Conservation (phyloP, 2,113 vertebrate genomes). For the Procapra przewalskii region DNA sequence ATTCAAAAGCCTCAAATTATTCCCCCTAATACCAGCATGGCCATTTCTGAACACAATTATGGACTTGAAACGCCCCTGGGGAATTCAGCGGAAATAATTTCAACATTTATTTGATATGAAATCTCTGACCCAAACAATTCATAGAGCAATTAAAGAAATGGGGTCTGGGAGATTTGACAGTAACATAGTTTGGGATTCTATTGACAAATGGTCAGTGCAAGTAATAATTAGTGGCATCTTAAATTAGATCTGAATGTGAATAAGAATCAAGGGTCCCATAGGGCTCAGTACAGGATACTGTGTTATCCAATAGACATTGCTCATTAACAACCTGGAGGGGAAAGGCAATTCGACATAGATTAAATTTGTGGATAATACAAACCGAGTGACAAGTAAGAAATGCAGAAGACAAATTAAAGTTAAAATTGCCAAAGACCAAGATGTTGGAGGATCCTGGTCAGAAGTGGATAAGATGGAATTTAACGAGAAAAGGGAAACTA, state of each 20-base stretch:
- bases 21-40: slow-evolving; percentile 33
- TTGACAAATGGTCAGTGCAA: slow-evolving; percentile 55
- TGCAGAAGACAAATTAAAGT: slow-evolving; percentile 1
- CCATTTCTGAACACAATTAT: slow-evolving; percentile 64
- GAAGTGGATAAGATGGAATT: slow-evolving; percentile 29
- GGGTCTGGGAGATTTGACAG: slow-evolving; percentile 23
- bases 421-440: not conserved
- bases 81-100: slow-evolving; percentile 67
- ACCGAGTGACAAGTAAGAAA: slow-evolving; percentile 39
- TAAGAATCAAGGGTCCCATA: slow-evolving; percentile 19
- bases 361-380: slow-evolving; percentile 48
- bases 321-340: slow-evolving; percentile 42
- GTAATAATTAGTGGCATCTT: slow-evolving; percentile 52
- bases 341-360: slow-evolving; percentile 58
- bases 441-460: slow-evolving; percentile 30
- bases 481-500: not conserved
- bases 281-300: slow-evolving; percentile 36
- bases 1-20: slow-evolving; percentile 67
- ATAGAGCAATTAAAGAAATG: slow-evolving; percentile 50
- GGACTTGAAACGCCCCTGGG: slow-evolving; percentile 42
- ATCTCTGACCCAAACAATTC: slow-evolving; percentile 69
- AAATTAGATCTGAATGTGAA: slow-evolving; percentile 55
- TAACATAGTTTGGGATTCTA: slow-evolving; percentile 37
- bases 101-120: slow-evolving; percentile 68
- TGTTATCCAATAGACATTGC: slow-evolving; percentile 39